Evolutionary conservation across 1,140 invertebrate species (phyloP).

Genomic region (Aleiodes sp.): DNA sequence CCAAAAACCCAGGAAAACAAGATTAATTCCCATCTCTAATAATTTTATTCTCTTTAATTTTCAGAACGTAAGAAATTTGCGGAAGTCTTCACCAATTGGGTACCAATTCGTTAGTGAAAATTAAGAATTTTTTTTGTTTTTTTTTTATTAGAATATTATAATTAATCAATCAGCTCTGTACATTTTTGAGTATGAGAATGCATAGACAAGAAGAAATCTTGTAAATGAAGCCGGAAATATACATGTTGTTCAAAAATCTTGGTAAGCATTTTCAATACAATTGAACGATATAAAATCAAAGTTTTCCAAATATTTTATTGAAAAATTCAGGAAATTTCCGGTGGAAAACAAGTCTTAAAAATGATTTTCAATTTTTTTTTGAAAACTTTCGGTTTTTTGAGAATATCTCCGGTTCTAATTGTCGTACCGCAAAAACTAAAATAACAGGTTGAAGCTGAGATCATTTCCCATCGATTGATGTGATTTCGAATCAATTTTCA

Average conservation of each 20-base stretch:
- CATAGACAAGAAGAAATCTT: not conserved
- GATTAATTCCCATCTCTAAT: too few relatives aligned
- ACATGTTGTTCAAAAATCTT: conserved; percentile 12
- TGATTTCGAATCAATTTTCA: too few relatives aligned
- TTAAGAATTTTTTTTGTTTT: conserved; percentile 26
- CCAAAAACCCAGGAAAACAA: not conserved
- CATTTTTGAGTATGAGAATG: not conserved
- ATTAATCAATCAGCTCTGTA: not conserved
- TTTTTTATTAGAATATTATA: conserved; percentile 19
- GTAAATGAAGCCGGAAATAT: conserved; percentile 23
- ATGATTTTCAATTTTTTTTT: too few relatives aligned
- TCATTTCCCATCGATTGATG: too few relatives aligned
- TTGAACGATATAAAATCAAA: too few relatives aligned
- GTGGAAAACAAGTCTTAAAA: too few relatives aligned
- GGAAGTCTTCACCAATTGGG: conserved; percentile 71
- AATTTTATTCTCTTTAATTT: conserved; percentile 49
- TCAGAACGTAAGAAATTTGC: conserved; percentile 72
- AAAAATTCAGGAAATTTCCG: too few relatives aligned
- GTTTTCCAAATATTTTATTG: too few relatives aligned
- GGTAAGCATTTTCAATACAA: not conserved
- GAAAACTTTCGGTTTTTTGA: too few relatives aligned
- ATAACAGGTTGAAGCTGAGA: too few relatives aligned
- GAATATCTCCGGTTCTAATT: too few relatives aligned
- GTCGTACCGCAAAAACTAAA: too few relatives aligned
- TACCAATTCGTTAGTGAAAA: conserved; percentile 70